Evolutionary conservation across 1,140 invertebrate genomes (phyloP).

Genomic region (Ips typographus): DNA sequence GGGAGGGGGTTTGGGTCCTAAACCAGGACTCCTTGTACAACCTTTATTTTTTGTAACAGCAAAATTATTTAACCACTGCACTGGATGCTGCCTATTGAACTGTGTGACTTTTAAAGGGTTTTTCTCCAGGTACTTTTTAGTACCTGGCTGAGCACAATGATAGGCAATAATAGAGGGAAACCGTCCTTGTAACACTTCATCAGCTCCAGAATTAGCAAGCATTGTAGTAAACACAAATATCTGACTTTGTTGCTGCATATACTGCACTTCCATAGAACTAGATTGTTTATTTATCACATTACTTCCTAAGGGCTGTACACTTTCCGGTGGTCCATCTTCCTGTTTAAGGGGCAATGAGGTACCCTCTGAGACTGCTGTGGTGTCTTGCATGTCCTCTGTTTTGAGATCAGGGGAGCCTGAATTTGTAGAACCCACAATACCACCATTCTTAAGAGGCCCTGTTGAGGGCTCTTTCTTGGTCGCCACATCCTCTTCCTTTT

Average conservation of each 20-base stretch:
- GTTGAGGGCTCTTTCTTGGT: constrained; percentile 45
- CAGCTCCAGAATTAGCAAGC: constrained; percentile 92
- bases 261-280: constrained; percentile 76
- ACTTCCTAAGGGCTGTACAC: constrained; percentile 71
- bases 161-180: constrained; percentile 92
- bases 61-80: constrained; percentile 79
- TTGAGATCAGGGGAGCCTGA: constrained; percentile 49
- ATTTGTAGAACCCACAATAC: constrained; percentile 51
- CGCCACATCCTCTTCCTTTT: constrained; percentile 49
- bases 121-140: constrained; percentile 94
- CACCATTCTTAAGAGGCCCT: constrained; percentile 48
- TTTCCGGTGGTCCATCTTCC: constrained; percentile 54
- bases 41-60: constrained; percentile 73
- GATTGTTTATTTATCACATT: constrained; percentile 80
- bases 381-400: constrained; percentile 39
- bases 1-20: constrained; percentile 44
- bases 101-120: constrained; percentile 87
- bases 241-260: constrained; percentile 95
- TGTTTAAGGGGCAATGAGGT: constrained; percentile 41
- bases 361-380: constrained; percentile 35
- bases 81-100: constrained; percentile 77
- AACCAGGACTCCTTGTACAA: constrained; percentile 57
- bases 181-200: constrained; percentile 84
- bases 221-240: constrained; percentile 97
- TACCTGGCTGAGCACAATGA: constrained; percentile 92